Conservation (phyloP, 2,888 invertebrate species). For the Frankliniella intonsa region DNA sequence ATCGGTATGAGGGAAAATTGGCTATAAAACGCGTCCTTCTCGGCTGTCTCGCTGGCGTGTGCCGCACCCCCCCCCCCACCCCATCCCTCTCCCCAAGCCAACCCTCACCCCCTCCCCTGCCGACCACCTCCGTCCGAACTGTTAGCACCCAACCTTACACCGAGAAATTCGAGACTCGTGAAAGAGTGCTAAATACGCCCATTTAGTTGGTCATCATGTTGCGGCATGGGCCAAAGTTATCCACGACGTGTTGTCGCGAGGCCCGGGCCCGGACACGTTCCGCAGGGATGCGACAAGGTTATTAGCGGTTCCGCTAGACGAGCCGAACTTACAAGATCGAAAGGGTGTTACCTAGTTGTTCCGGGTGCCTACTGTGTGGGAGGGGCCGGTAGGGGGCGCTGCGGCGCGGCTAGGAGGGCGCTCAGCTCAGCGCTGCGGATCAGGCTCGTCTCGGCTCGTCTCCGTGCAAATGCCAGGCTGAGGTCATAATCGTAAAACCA, state of each 20-base stretch:
- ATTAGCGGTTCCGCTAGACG: background rate
- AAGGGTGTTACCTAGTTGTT: background rate
- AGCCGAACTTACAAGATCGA: background rate
- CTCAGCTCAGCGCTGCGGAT: too few species aligned
- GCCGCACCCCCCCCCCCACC: background rate
- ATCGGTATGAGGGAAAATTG: constrained; percentile 12
- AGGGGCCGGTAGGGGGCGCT: background rate
- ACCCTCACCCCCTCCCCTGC: background rate
- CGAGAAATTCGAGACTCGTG: too few species aligned
- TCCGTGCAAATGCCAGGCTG: constrained; percentile 15
- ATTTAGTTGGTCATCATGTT: background rate
- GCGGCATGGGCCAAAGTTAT: background rate
- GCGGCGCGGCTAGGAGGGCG: too few species aligned
- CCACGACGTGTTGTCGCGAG: background rate
- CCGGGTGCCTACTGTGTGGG: background rate
- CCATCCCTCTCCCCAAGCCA: background rate
- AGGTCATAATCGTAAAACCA: constrained; percentile 26
- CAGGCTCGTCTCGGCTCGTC: background rate
- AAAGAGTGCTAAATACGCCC: background rate
- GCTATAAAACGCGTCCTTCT: constrained; percentile 12
- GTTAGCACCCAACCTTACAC: too few species aligned
- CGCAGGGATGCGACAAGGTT: background rate
- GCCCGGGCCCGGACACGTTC: background rate
- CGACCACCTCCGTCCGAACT: background rate
- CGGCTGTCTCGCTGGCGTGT: background rate